Evolutionary conservation across 2,797 vertebrate genomes (phyloP).

Genomic region (Hemitrygon akajei): DNA sequence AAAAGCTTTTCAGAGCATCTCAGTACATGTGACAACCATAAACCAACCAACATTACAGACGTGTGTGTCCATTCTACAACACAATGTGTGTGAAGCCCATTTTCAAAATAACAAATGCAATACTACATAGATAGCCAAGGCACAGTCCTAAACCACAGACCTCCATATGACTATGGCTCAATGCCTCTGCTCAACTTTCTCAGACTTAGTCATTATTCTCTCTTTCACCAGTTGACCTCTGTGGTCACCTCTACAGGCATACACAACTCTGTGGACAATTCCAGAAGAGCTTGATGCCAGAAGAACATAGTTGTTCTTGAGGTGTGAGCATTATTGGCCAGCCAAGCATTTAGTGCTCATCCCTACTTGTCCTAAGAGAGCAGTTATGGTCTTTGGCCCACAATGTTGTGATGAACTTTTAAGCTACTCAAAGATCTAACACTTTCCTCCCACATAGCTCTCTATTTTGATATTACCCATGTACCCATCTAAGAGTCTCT

Average conservation of each 20-base stretch:
- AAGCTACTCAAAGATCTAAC: too few species aligned
- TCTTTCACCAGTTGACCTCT: not conserved
- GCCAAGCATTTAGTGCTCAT: not conserved
- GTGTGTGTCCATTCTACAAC: not conserved
- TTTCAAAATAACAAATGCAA: not conserved
- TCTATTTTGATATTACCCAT: too few species aligned
- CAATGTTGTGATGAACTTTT: too few species aligned
- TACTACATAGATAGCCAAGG: not conserved
- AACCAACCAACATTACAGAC: too few species aligned
- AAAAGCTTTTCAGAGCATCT: not conserved
- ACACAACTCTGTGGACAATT: not conserved
- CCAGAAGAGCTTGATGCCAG: not conserved
- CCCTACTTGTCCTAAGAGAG: not conserved
- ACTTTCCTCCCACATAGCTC: too few species aligned
- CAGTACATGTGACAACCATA: not conserved
- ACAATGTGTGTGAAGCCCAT: not conserved
- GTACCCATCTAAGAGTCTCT: too few species aligned
- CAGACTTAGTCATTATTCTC: not conserved
- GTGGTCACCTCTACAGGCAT: not conserved
- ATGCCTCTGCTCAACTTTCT: not conserved
- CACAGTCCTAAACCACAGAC: not conserved
- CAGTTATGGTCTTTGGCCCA: not conserved
- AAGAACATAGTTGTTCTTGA: not conserved
- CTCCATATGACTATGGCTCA: not conserved
- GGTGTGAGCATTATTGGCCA: not conserved